Evolutionary conservation across 2,797 vertebrate genomes (phyloP).

Genomic region (Acipenser transmontanus): DNA sequence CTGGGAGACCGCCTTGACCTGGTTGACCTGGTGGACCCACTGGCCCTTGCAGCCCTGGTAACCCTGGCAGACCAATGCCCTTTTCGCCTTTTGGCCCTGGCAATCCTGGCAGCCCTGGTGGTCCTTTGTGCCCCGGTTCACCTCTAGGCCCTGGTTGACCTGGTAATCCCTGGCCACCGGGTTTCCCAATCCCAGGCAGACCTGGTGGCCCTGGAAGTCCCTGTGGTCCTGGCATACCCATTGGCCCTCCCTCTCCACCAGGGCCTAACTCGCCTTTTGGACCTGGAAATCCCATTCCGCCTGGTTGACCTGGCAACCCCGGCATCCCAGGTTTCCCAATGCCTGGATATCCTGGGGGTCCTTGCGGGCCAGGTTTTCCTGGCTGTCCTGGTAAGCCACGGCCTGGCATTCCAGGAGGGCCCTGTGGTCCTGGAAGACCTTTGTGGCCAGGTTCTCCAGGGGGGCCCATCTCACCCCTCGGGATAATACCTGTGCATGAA

Average conservation of each 20-base stretch:
- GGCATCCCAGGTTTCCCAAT: constrained; percentile 90
- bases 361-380: constrained; percentile 80
- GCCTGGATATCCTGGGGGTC: constrained; percentile 79
- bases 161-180: constrained; percentile 77
- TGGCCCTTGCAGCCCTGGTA: constrained; percentile 82
- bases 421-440: constrained; percentile 76
- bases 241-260: constrained; percentile 70
- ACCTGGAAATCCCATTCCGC: constrained; percentile 76
- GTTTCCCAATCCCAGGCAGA: constrained; percentile 78
- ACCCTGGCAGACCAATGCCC: constrained; percentile 75
- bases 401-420: constrained; percentile 73
- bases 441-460: constrained; percentile 68
- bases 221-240: constrained; percentile 76
- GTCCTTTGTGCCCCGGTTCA: constrained; percentile 82
- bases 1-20: constrained; percentile 72
- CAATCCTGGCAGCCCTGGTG: constrained; percentile 67
- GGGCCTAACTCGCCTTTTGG: constrained; percentile 81
- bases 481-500: constrained; percentile 52
- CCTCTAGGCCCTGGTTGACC: constrained; percentile 74
- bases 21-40: constrained; percentile 72
- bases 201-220: constrained; percentile 85
- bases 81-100: constrained; percentile 80
- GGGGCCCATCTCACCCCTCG: constrained; percentile 80
- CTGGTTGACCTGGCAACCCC: constrained; percentile 89
- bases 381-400: constrained; percentile 77